These are phyloP conservation scores for Camponotus vicinus DNA, from an alignment of 1,140 invertebrate genomes.

Conservation along the genomic window DNA sequence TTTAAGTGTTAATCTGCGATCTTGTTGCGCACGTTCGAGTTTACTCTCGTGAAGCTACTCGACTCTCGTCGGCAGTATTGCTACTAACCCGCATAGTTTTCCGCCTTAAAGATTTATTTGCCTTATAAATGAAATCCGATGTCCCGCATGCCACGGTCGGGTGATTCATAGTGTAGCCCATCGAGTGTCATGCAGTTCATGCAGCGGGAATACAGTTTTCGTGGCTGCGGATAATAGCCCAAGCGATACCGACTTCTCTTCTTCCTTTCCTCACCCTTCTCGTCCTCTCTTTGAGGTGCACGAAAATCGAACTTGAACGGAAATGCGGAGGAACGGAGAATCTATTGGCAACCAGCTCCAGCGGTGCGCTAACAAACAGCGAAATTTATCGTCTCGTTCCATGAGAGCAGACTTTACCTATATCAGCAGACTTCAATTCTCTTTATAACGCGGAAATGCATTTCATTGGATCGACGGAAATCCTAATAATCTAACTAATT, in stretches of 20 bases:
- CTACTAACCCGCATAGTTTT: slow-evolving; percentile 68
- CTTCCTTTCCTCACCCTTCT: slow-evolving; percentile 3
- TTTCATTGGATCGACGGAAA: slow-evolving; percentile 2
- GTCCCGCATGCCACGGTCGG: slow-evolving; percentile 49
- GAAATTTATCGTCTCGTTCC: slow-evolving; percentile 65
- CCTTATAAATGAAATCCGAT: slow-evolving; percentile 80
- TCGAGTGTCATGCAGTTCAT: slow-evolving; percentile 65
- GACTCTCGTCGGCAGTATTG: neutral
- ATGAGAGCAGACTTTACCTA: slow-evolving; percentile 49
- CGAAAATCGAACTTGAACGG: slow-evolving; percentile 65
- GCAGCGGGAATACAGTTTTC: slow-evolving; percentile 64
- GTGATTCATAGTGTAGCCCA: slow-evolving; percentile 74
- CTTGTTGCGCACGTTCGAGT: neutral
- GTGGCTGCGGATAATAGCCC: slow-evolving; percentile 69
- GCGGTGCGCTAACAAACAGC: slow-evolving; percentile 66
- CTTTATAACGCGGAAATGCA: slow-evolving; percentile 29
- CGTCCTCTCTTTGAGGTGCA: slow-evolving; percentile 17
- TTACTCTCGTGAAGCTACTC: slow-evolving; percentile 34
- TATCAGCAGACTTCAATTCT: slow-evolving; percentile 21
- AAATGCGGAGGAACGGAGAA: slow-evolving; percentile 59
- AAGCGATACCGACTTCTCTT: slow-evolving; percentile 59
- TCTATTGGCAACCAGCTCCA: slow-evolving; percentile 50
- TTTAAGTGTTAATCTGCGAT: slow-evolving; percentile 37
- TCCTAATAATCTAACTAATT: slow-evolving; percentile 1
- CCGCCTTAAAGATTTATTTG: slow-evolving; percentile 78